Percentiles rank a stretch among this genome's conserved stretches.
Conservation (phyloP, 2,113 vertebrate species). For the Pantherophis guttatus region DNA sequence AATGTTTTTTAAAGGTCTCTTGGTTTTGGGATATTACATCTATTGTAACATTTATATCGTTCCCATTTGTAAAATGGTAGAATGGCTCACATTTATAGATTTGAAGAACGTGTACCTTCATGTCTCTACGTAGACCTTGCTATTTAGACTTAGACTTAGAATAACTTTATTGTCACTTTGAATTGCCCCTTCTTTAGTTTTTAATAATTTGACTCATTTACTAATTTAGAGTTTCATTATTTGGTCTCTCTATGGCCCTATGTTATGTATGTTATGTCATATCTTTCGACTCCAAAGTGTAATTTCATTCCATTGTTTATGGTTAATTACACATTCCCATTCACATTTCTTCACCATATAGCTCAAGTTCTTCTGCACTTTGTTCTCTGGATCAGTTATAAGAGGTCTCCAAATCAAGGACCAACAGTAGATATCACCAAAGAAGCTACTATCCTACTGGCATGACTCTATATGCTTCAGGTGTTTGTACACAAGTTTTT, state of each 20-base stretch:
- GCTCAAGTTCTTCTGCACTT: neutral
- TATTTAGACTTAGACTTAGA: neutral
- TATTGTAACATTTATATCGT: neutral
- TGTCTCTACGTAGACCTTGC: neutral
- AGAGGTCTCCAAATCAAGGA: neutral
- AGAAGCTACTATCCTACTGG: neutral
- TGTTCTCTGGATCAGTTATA: neutral
- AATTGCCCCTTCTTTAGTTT: neutral
- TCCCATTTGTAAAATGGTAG: neutral
- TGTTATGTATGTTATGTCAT: neutral
- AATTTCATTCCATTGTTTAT: neutral
- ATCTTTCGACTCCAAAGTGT: neutral
- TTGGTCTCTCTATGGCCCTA: neutral
- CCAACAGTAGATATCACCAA: neutral
- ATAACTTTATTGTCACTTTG: no score
- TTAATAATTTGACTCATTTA: neutral
- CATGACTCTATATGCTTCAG: neutral
- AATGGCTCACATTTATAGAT: neutral
- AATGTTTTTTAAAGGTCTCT: neutral
- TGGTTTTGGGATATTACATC: neutral
- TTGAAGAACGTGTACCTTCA: neutral
- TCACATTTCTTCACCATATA: neutral
- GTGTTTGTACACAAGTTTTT: neutral
- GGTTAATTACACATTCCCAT: neutral
- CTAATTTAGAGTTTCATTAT: neutral